phyloP scores from a whole-genome alignment of 2,797 vertebrate genomes.

The Sebastolobus alascanus region DNA sequence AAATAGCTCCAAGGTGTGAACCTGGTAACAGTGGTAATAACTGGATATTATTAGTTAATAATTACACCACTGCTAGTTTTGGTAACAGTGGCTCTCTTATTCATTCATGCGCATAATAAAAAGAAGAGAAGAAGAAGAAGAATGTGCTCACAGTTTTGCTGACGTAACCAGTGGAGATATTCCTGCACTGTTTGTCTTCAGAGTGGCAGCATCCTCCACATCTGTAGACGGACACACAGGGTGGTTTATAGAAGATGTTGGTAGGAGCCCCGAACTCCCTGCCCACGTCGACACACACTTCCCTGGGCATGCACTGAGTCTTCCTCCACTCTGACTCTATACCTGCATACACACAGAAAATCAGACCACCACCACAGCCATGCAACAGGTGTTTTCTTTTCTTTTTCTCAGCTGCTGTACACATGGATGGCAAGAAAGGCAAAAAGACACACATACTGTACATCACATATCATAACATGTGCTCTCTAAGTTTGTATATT shows the following conservation, averaged over 20 bases:
- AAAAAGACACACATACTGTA: background rate
- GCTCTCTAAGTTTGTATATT: background rate
- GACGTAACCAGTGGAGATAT: constrained; percentile 95
- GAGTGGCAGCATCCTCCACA: constrained; percentile 99
- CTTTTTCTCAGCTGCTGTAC: background rate
- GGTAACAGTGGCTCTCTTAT: background rate
- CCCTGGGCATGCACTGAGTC: constrained; percentile 96
- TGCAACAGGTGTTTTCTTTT: background rate
- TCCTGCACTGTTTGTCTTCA: constrained; percentile 96
- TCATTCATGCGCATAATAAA: background rate
- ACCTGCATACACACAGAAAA: constrained; percentile 86
- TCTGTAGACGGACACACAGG: constrained; percentile 99
- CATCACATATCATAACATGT: background rate
- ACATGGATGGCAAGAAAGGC: background rate
- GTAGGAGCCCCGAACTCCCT: constrained; percentile 98
- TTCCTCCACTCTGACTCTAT: constrained; percentile 99
- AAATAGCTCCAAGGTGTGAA: background rate
- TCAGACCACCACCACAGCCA: constrained; percentile 13
- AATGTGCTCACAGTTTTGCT: constrained; percentile 94
- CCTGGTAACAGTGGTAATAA: background rate
- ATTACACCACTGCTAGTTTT: background rate
- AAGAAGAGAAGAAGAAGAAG: background rate
- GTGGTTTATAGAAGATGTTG: constrained; percentile 99
- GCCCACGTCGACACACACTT: constrained; percentile 99
- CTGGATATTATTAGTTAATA: background rate